phyloP scores from a whole-genome alignment of 2,888 invertebrate genomes.

The Limnephilus marmoratus region DNA sequence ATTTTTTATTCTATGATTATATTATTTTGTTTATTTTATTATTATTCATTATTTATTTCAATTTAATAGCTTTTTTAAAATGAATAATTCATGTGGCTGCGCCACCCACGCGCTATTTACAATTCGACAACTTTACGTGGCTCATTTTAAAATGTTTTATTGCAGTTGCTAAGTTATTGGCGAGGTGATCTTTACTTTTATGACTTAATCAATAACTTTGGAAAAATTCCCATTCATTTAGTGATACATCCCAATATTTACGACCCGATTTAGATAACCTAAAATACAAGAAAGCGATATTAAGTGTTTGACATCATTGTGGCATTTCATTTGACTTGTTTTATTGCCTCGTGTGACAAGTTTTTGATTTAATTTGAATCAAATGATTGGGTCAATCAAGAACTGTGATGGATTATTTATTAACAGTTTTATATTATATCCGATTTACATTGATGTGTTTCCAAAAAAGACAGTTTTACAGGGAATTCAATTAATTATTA shows the following conservation, averaged over 20 bases:
- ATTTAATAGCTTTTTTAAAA: constrained; percentile 32
- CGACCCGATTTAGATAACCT: not conserved
- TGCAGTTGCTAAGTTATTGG: constrained; percentile 35
- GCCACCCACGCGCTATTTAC: constrained; percentile 14
- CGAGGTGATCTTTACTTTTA: constrained; percentile 44
- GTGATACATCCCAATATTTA: constrained; percentile 15
- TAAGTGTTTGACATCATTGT: not conserved
- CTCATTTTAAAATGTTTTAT: constrained; percentile 20
- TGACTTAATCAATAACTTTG: constrained; percentile 42
- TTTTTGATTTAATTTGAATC: not conserved
- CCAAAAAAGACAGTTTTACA: no score
- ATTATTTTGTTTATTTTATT: no score
- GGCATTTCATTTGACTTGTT: not conserved
- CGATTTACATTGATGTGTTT: not conserved
- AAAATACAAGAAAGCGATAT: not conserved
- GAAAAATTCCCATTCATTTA: not conserved
- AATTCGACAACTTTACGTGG: constrained; percentile 23
- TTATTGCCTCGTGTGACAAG: not conserved
- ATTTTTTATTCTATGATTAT: no score
- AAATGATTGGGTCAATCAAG: not conserved
- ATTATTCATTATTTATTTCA: not conserved
- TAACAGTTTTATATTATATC: not conserved
- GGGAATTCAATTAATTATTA: no score
- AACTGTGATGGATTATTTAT: not conserved
- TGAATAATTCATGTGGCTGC: not conserved